Evolutionary conservation across 2,797 vertebrate species (phyloP), one percentile per base, ranked within the genome.

Genomic region (Onychomys torridus): DNA sequence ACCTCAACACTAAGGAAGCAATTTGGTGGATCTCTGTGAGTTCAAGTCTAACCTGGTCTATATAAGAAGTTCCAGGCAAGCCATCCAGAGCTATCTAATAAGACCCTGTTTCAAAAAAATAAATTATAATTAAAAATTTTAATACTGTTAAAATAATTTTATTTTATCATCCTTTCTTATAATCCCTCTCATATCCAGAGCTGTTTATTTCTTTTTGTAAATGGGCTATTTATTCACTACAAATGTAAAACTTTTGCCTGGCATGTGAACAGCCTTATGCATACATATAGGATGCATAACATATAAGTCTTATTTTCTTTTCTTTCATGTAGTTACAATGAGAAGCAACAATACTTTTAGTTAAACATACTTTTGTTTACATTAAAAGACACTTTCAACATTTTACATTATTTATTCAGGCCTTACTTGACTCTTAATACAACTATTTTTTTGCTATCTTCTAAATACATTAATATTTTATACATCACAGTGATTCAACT

Each of bases 231-330:
- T 65, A 10, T 69, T 1, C 6, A 75, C 71, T 77, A 40, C 17
- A 73, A 84, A 69, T 75, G 8, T 23, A 84, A 69, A 75, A 4
- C 6, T 90, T n/a, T 34, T 34, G 2, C 12, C 29, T 40, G 29
- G 0, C 4, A 32, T 65, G 1, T 67, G 2, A 46, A 0, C 23
- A 73, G 55, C 11, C 46, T 17, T 57, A 14, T 46, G 1, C 25
- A 0, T 88, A 0, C 46, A n/a, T n/a, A 6, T 55, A 55, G 3
- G 5, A 4, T 76, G 4, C 43, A 16, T 59, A 49, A 75, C 0
- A 4, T 29, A 92, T 57, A 5, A 40, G 1, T 0, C 29, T 43
- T 6, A 6, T 17, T 29, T 23, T 63, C 34, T 46, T 82, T 83
- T 52, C 10, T 29, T 29, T 67, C 3, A 73, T n/a, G 40, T 83